phyloP scores from a whole-genome alignment of 2,888 invertebrate species.

The Branchellion lobata region DNA sequence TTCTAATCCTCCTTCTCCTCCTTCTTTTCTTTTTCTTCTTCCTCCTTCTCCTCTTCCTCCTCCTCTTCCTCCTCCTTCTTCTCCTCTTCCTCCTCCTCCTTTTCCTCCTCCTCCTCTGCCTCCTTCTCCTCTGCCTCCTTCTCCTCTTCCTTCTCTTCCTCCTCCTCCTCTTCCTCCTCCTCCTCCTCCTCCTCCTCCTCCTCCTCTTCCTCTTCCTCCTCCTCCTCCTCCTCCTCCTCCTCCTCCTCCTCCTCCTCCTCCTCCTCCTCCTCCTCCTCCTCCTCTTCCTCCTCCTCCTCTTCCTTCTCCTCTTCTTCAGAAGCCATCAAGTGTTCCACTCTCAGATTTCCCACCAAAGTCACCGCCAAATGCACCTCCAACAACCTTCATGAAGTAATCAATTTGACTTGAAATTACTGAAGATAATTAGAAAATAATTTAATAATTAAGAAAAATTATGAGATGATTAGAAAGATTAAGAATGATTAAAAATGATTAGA shows the following conservation, averaged over 20 bases:
- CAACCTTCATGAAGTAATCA: slow-evolving; percentile 54
- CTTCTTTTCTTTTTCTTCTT: slow-evolving; percentile 7
- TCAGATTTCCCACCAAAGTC: slow-evolving; percentile 55
- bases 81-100: background rate
- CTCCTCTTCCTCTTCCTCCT: background rate
- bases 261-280: slow-evolving; percentile 26
- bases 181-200: no score
- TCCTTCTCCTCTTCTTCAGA: slow-evolving; percentile 41
- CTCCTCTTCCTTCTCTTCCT: no score
- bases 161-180: no score
- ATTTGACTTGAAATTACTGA: slow-evolving; percentile 45
- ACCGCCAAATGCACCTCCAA: slow-evolving; percentile 53
- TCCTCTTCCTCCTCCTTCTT: no score
- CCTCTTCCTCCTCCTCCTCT: slow-evolving; percentile 24
- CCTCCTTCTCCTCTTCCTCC: no score
- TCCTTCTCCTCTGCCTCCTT: slow-evolving; percentile 1
- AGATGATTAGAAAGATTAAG: no score
- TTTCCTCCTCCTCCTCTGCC: background rate
- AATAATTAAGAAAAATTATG: no score
- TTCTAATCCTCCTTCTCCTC: background rate
- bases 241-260: background rate
- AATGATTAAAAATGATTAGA: no score
- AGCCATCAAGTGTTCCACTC: slow-evolving; percentile 51
- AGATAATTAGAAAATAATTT: no score
- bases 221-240: background rate